Percentiles rank a stretch among this genome's conserved stretches.
Evolutionary conservation across 2,797 vertebrate genomes (phyloP).

Genomic region (Dallia pectoralis): DNA sequence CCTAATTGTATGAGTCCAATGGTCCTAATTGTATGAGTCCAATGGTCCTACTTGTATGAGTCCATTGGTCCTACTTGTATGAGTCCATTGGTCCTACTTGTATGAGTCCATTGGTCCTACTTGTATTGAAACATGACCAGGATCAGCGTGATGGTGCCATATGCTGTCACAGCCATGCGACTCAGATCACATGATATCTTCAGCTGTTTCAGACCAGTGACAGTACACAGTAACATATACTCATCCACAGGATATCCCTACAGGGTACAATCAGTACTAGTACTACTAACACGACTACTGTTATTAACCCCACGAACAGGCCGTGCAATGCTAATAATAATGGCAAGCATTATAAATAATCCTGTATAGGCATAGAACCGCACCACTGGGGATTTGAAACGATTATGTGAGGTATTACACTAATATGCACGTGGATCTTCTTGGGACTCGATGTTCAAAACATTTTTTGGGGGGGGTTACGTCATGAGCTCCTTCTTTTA

Average conservation of each 20-base stretch:
- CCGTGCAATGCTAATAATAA: not conserved
- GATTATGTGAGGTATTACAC: not conserved
- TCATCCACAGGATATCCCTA: not conserved
- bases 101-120: too few relatives aligned
- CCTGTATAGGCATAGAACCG: not conserved
- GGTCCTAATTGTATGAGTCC: too few relatives aligned
- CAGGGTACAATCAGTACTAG: not conserved
- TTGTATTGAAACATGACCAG: too few relatives aligned
- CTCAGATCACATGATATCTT: conserved; percentile 5
- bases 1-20: too few relatives aligned
- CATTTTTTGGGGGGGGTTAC: not conserved
- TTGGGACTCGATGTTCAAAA: not conserved
- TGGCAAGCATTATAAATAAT: not conserved
- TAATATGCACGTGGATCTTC: not conserved
- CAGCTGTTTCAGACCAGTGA: not conserved
- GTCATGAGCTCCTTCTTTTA: not conserved
- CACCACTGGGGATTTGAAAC: not conserved
- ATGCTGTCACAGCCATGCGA: too few relatives aligned
- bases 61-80: too few relatives aligned
- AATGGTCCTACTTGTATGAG: too few relatives aligned
- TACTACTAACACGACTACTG: not conserved
- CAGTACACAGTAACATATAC: not conserved
- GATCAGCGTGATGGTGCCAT: too few relatives aligned
- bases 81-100: too few relatives aligned
- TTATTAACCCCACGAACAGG: not conserved